Percentiles rank a stretch among this genome's conserved stretches.
Evolutionary conservation across 2,113 vertebrate genomes (phyloP).

Genomic region (Steatornis caripensis): DNA sequence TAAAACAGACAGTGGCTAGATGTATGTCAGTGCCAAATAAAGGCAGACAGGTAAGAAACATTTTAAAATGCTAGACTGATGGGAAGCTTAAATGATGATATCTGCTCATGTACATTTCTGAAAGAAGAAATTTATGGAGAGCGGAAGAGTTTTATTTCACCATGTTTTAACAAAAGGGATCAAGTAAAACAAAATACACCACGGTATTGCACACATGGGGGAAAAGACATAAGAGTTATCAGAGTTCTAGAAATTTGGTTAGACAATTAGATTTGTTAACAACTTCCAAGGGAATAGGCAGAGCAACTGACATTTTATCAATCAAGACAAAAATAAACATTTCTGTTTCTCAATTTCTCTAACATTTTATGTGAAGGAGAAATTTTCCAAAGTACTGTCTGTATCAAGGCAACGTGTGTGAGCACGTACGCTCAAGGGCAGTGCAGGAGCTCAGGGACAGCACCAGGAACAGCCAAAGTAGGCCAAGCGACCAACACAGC

Average conservation of each 20-base stretch:
- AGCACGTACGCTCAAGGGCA: not conserved
- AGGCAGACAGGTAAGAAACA: not conserved
- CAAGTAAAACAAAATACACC: not conserved
- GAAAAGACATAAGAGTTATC: not conserved
- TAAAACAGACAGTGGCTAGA: not conserved
- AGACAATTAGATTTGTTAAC: not conserved
- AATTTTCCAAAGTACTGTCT: not conserved
- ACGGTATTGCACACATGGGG: not conserved
- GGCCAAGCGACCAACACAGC: not conserved
- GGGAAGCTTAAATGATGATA: not conserved
- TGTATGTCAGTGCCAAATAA: not conserved
- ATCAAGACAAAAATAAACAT: not conserved
- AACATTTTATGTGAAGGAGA: not conserved
- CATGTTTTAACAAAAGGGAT: not conserved
- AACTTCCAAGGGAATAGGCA: not conserved
- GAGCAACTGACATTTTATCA: not conserved
- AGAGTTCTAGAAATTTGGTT: not conserved
- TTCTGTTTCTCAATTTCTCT: not conserved
- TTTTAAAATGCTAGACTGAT: not conserved
- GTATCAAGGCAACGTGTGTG: not conserved
- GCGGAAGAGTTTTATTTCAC: not conserved
- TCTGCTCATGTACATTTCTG: not conserved
- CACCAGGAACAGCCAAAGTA: not conserved
- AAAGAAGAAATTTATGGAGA: not conserved
- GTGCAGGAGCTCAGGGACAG: not conserved